A percentile compares a stretch with the other conserved stretches of the same genome.
phyloP scores from a whole-genome alignment of 2,797 vertebrate species.

The Urosaurus nigricauda region DNA sequence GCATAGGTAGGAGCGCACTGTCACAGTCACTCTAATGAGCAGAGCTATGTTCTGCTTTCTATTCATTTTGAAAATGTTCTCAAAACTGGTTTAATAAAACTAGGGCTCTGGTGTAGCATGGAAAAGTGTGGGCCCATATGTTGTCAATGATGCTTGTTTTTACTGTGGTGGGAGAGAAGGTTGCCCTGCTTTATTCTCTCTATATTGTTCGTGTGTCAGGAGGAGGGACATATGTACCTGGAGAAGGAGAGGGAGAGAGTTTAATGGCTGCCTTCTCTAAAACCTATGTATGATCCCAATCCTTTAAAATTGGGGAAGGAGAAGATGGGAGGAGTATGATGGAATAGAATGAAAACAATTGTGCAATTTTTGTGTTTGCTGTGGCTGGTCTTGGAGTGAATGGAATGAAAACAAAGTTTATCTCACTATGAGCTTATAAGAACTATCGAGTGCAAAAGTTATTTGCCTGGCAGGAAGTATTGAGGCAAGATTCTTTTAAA shows the following conservation, averaged over 20 bases:
- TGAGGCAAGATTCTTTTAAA: slow-evolving; percentile 25
- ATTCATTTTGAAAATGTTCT: not conserved
- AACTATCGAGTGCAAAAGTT: not conserved
- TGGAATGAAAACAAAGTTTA: not conserved
- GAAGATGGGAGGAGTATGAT: not conserved
- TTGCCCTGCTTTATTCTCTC: not conserved
- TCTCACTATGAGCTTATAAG: slow-evolving; percentile 24
- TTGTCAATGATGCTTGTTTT: slow-evolving; percentile 33
- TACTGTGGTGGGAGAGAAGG: not conserved
- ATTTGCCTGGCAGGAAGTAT: not conserved
- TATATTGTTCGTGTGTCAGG: not conserved
- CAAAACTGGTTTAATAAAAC: not conserved
- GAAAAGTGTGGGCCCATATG: not conserved
- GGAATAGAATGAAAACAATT: not conserved
- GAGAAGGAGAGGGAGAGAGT: not conserved
- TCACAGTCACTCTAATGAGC: not conserved
- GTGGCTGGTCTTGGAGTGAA: not conserved
- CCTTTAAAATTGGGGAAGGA: not conserved
- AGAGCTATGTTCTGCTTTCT: fast-evolving
- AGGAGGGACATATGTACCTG: not conserved
- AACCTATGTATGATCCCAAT: slow-evolving; percentile 32
- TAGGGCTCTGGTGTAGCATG: slow-evolving; percentile 8
- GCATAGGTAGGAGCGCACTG: not conserved
- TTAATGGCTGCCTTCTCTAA: slow-evolving; percentile 30
- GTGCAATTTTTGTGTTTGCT: not conserved